Conservation (phyloP, 2,888 invertebrate genomes). For the Calliopum simillimum region DNA sequence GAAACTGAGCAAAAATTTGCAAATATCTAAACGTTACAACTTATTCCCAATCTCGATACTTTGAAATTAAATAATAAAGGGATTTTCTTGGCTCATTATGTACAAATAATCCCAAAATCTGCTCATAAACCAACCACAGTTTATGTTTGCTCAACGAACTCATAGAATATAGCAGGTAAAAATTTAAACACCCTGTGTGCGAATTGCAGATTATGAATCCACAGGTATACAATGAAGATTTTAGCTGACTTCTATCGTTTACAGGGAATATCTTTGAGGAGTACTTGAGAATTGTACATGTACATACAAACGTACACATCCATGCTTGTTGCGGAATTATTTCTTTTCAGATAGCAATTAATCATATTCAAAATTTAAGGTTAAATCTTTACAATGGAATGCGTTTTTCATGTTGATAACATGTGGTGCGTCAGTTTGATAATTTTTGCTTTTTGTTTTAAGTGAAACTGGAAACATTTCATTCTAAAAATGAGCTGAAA, state of each 20-base stretch:
- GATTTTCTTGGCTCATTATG: conserved; percentile 22
- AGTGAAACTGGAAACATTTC: too few relatives aligned
- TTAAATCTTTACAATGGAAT: background rate
- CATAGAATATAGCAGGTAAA: background rate
- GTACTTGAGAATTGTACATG: background rate
- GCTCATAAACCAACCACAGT: conserved; percentile 14
- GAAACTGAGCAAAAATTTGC: too few relatives aligned
- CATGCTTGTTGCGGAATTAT: background rate
- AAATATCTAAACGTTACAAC: background rate
- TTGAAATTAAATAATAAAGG: conserved; percentile 7
- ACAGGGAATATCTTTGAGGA: background rate
- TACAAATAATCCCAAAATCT: background rate
- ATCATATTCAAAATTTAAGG: conserved; percentile 16
- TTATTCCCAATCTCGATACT: background rate
- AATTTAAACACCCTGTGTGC: background rate
- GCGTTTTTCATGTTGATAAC: background rate
- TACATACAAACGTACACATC: background rate
- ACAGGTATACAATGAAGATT: background rate
- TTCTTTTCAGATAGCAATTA: background rate
- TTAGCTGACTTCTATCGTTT: background rate
- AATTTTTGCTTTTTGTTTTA: background rate
- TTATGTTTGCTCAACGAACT: background rate
- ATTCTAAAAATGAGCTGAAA: too few relatives aligned
- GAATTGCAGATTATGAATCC: background rate
- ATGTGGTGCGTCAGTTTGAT: background rate